phyloP scores from a whole-genome alignment of 2,113 vertebrate species.

The Chaetorhynchus papuensis region DNA sequence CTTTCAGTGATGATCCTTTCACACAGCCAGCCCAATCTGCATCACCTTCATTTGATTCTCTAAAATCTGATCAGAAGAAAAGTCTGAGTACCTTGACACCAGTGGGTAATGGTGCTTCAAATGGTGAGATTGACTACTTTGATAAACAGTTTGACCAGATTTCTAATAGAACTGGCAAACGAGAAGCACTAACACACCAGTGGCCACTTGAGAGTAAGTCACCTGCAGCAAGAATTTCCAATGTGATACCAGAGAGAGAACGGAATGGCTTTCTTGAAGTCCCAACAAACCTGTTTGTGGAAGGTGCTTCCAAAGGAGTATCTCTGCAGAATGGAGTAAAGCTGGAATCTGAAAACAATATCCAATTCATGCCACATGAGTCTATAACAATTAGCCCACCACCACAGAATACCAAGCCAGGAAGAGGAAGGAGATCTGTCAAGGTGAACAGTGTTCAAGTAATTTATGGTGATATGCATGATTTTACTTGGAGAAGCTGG shows the following conservation, averaged over 20 bases:
- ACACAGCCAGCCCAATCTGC: constrained; percentile 66
- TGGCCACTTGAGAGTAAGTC: constrained; percentile 74
- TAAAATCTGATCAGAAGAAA: constrained; percentile 68
- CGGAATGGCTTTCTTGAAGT: constrained; percentile 68
- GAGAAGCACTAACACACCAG: constrained; percentile 71
- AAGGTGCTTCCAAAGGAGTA: constrained; percentile 68
- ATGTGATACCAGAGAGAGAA: constrained; percentile 74
- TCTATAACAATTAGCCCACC: constrained; percentile 89
- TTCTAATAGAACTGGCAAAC: constrained; percentile 80
- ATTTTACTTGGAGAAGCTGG: constrained; percentile 38
- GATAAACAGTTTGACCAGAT: constrained; percentile 82
- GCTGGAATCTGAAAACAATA: constrained; percentile 71
- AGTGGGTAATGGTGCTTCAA: constrained; percentile 66
- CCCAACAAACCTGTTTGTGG: constrained; percentile 76
- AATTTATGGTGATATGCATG: constrained; percentile 59
- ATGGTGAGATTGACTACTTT: constrained; percentile 75
- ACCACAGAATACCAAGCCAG: constrained; percentile 88
- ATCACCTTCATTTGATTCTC: constrained; percentile 66
- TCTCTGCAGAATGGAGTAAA: constrained; percentile 69
- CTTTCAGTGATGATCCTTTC: constrained; percentile 91
- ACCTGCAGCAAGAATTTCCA: constrained; percentile 60
- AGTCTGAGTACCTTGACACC: constrained; percentile 46
- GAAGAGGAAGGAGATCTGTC: constrained; percentile 86
- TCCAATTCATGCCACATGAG: constrained; percentile 69
- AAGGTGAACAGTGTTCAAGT: constrained; percentile 84